phyloP scores from a whole-genome alignment of 2,113 vertebrate genomes.

The Apus apus region DNA sequence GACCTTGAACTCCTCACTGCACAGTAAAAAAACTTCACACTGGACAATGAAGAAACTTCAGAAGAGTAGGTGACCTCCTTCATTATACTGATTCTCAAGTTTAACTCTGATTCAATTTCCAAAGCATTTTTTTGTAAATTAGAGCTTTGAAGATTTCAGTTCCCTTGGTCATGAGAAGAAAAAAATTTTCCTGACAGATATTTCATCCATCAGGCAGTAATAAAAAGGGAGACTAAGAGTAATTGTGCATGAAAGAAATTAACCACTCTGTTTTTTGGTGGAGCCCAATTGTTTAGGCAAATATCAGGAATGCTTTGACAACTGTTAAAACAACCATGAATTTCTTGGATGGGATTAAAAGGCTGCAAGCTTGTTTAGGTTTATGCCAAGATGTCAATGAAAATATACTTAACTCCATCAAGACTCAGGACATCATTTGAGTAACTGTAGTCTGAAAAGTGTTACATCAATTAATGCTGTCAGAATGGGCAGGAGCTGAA shows the following conservation, averaged over 20 bases:
- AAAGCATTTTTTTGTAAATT: not conserved
- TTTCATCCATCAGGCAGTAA: not conserved
- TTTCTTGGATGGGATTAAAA: not conserved
- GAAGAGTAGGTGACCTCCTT: not conserved
- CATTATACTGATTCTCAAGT: not conserved
- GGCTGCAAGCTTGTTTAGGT: rapidly evolving
- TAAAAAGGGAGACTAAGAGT: not conserved
- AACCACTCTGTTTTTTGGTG: not conserved
- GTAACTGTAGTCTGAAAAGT: not conserved
- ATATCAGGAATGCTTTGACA: not conserved
- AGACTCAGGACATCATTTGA: not conserved
- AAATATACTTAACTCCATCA: not conserved
- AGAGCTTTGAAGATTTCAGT: not conserved
- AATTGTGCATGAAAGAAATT: not conserved
- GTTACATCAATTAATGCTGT: not conserved
- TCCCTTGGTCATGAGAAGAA: not conserved
- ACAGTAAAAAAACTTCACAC: not conserved
- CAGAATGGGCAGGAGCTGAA: not conserved
- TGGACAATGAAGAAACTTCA: not conserved
- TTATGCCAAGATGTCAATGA: rapidly evolving
- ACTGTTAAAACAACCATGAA: not conserved
- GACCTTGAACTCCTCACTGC: not conserved
- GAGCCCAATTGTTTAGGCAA: not conserved
- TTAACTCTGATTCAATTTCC: not conserved
- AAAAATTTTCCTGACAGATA: not conserved